Evolutionary conservation across 2,888 invertebrate genomes (phyloP).

Genomic region (Unio pictorum): DNA sequence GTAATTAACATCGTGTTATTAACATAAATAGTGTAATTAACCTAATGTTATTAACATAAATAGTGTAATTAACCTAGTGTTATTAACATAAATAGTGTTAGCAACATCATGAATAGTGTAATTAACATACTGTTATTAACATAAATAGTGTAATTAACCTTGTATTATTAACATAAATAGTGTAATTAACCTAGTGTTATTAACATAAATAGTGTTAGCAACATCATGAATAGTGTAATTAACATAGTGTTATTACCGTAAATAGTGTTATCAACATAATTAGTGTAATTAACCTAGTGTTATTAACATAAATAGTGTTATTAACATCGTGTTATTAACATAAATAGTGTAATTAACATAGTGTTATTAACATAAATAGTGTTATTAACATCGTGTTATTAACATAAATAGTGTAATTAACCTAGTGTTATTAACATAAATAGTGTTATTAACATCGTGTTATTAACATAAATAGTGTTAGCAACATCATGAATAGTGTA

Average conservation of each 20-base stretch:
- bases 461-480: too few species aligned
- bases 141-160: background rate
- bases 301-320: background rate
- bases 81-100: background rate
- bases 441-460: too few species aligned
- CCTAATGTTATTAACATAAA: too few species aligned
- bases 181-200: background rate
- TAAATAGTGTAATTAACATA: background rate
- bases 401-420: too few species aligned
- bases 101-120: background rate
- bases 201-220: background rate
- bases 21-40: background rate
- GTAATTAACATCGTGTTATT: background rate
- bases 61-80: background rate
- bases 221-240: background rate
- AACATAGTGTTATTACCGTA: background rate
- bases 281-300: background rate
- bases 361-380: background rate
- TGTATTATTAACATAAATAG: background rate
- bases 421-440: too few species aligned
- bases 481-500: too few species aligned
- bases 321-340: background rate
- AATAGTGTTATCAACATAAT: background rate
- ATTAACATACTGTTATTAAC: background rate
- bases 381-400: too few species aligned